Conservation (phyloP, 1,140 invertebrate species). For the Nautilus pompilius region DNA sequence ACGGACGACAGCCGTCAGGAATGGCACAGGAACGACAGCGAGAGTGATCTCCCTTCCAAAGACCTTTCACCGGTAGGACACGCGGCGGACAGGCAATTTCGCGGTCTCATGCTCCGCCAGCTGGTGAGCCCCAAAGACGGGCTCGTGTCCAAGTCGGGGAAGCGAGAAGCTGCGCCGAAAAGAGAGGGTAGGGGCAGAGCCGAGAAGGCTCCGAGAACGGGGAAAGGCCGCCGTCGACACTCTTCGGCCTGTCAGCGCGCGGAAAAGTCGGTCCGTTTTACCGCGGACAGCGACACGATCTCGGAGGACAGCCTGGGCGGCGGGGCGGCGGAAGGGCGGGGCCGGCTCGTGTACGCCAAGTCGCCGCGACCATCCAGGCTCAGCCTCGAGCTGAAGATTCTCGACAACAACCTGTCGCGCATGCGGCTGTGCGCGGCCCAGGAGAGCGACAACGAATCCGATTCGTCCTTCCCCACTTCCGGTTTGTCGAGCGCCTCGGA, state of each 20-base stretch:
- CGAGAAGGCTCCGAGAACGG: background rate
- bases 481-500: conserved; percentile 8
- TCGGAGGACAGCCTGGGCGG: background rate
- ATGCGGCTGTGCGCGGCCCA: background rate
- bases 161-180: background rate
- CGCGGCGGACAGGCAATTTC: background rate
- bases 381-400: background rate
- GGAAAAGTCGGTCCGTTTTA: background rate
- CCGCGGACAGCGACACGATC: background rate
- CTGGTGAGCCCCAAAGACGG: background rate
- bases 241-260: background rate
- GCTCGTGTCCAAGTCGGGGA: background rate
- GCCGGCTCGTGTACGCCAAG: background rate
- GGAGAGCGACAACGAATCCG: background rate
- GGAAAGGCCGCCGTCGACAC: background rate
- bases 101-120: background rate
- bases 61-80: conserved; percentile 2
- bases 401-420: too few species aligned
- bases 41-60: conserved; percentile 4
- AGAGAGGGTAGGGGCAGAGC: background rate
- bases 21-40: conserved; percentile 16
- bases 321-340: background rate
- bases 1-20: conserved; percentile 3
- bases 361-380: background rate
- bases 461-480: background rate